A percentile compares a stretch with the other conserved stretches of the same genome.
Conservation (phyloP, 2,797 vertebrate species). For the Crenuchus spilurus region DNA sequence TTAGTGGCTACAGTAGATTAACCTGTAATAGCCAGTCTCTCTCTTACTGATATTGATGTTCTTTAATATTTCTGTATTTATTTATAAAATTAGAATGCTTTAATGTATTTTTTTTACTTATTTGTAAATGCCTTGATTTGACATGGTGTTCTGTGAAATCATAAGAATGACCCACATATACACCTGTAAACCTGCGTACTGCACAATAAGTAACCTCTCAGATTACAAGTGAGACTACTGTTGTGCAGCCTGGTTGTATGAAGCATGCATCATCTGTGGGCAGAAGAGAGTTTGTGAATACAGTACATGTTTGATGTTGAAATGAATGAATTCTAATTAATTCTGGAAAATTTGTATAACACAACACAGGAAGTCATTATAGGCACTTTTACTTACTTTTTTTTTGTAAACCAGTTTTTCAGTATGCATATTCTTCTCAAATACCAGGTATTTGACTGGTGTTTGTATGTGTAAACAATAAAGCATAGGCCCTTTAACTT, state of each 20-base stretch:
- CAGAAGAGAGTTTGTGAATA: constrained; percentile 14
- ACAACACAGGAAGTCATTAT: no score
- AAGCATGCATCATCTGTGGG: constrained; percentile 19
- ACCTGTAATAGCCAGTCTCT: constrained; percentile 35
- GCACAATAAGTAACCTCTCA: background rate
- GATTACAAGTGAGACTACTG: no score
- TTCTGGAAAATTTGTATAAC: no score
- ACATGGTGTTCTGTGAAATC: constrained; percentile 52
- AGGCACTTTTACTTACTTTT: constrained; percentile 3
- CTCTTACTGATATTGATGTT: constrained; percentile 67
- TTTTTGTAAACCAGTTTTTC: background rate
- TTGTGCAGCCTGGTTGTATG: background rate
- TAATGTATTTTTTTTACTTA: constrained; percentile 49
- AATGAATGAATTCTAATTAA: background rate
- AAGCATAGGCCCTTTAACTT: constrained; percentile 65
- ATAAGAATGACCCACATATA: constrained; percentile 5
- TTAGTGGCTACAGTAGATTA: constrained; percentile 63
- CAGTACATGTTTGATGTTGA: background rate
- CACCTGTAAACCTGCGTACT: background rate
- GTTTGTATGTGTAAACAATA: constrained; percentile 32
- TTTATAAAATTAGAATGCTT: constrained; percentile 51
- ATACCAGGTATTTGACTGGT: background rate
- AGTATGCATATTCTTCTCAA: background rate
- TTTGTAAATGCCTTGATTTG: constrained; percentile 73
- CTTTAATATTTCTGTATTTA: constrained; percentile 59